A percentile compares a stretch with the other conserved stretches of the same genome.
These are phyloP conservation scores for Drosophila nr. fundita DNA, from an alignment of 2,888 invertebrate genomes.

Conservation along the genomic window DNA sequence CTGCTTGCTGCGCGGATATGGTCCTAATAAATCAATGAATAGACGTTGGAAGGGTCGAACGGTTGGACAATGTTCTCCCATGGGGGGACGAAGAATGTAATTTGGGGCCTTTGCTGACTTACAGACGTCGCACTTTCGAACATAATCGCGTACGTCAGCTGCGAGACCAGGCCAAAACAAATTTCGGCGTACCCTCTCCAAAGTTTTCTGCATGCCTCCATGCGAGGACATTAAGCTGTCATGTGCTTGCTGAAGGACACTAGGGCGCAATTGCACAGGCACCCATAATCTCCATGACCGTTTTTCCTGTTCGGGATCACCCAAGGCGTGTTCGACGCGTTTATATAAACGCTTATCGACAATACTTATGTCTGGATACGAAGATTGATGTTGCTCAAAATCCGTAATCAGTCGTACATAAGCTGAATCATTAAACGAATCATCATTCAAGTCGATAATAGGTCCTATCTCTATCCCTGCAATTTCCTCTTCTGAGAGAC, in stretches of 20 bases:
- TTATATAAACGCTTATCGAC: neutral
- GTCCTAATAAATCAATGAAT: neutral
- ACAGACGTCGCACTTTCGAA: conserved; percentile 7
- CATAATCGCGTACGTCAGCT: conserved; percentile 4
- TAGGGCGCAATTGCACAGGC: neutral
- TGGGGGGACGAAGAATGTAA: neutral
- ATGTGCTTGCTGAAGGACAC: conserved; percentile 12
- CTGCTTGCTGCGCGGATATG: conserved; percentile 14
- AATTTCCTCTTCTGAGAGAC: neutral
- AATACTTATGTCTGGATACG: neutral
- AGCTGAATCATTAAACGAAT: too few species aligned
- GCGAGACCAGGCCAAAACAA: conserved; percentile 31
- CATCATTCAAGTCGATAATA: neutral
- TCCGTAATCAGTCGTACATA: neutral
- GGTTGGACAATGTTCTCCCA: neutral
- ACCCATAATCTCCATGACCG: neutral
- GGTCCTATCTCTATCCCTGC: neutral
- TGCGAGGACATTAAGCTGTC: conserved; percentile 15
- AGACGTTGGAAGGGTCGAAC: too few species aligned
- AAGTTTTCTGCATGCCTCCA: conserved; percentile 23
- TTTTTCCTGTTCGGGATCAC: neutral
- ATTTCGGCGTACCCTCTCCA: conserved; percentile 11
- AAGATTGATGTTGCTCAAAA: neutral
- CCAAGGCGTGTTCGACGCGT: neutral
- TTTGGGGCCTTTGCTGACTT: neutral